Conservation (phyloP, 2,888 invertebrate genomes). For the Hoplodrina blanda region DNA sequence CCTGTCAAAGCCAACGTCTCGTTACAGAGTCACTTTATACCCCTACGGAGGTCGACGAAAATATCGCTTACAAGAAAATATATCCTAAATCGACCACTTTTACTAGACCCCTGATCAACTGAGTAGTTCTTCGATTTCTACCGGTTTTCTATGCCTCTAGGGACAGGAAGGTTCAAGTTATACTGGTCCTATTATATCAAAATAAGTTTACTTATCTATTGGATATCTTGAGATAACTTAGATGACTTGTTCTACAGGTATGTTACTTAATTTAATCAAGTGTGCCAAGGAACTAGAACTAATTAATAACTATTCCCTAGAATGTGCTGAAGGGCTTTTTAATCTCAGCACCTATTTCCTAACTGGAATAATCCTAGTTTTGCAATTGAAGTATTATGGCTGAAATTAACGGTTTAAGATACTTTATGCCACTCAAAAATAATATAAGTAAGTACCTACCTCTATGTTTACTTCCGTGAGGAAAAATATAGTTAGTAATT, state of each 20-base stretch:
- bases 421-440: too few species aligned
- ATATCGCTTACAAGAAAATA: slow-evolving; percentile 84
- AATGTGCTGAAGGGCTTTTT: too few species aligned
- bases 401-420: too few species aligned
- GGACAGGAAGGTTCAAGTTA: slow-evolving; percentile 54
- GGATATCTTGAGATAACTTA: slow-evolving; percentile 49
- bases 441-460: too few species aligned
- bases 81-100: slow-evolving; percentile 73
- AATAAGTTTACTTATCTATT: slow-evolving; percentile 62
- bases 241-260: slow-evolving; percentile 44
- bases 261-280: slow-evolving; percentile 48
- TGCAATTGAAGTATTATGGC: too few species aligned
- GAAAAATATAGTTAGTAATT: too few species aligned
- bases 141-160: slow-evolving; percentile 25
- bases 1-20: slow-evolving; percentile 83
- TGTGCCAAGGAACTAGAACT: neutral
- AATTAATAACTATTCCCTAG: neutral
- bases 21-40: slow-evolving; percentile 79
- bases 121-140: slow-evolving; percentile 38
- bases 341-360: too few species aligned
- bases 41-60: slow-evolving; percentile 72
- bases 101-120: slow-evolving; percentile 66
- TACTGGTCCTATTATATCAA: slow-evolving; percentile 76
- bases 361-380: too few species aligned
- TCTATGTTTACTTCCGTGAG: too few species aligned